Evolutionary conservation across 1,140 invertebrate genomes (phyloP).

Genomic region (Steinernema khuongi): DNA sequence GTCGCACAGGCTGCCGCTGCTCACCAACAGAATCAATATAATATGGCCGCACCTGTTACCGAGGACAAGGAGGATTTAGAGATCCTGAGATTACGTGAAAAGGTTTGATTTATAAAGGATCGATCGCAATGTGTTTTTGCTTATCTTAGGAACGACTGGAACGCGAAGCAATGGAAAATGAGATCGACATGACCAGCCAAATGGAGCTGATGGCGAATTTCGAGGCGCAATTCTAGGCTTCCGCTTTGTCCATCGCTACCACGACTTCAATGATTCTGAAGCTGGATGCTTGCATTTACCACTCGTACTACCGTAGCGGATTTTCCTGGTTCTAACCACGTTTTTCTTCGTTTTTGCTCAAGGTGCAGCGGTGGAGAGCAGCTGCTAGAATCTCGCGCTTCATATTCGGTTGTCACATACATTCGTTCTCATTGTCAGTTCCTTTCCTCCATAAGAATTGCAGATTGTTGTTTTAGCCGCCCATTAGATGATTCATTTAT

Average conservation of each 20-base stretch:
- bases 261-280: too few species aligned
- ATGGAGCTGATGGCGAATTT: slow-evolving; percentile 44
- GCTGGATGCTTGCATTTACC: neutral
- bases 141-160: slow-evolving; percentile 30
- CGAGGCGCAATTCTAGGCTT: slow-evolving; percentile 34
- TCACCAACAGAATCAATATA: slow-evolving; percentile 14
- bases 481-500: too few species aligned
- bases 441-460: neutral
- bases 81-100: slow-evolving; percentile 15
- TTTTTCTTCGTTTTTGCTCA: neutral
- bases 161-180: slow-evolving; percentile 31
- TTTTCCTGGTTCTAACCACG: neutral
- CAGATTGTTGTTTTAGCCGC: too few species aligned
- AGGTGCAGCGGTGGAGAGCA: neutral
- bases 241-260: too few species aligned
- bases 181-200: slow-evolving; percentile 36
- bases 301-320: slow-evolving; percentile 6
- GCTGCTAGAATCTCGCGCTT: neutral
- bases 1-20: neutral
- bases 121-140: slow-evolving; percentile 7
- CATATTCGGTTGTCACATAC: neutral
- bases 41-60: neutral
- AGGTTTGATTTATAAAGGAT: neutral
- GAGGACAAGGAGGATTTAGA: slow-evolving; percentile 15
- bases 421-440: neutral